These are phyloP conservation scores for Limnephilus lunatus DNA, from an alignment of 2,888 invertebrate genomes.

Conservation along the genomic window DNA sequence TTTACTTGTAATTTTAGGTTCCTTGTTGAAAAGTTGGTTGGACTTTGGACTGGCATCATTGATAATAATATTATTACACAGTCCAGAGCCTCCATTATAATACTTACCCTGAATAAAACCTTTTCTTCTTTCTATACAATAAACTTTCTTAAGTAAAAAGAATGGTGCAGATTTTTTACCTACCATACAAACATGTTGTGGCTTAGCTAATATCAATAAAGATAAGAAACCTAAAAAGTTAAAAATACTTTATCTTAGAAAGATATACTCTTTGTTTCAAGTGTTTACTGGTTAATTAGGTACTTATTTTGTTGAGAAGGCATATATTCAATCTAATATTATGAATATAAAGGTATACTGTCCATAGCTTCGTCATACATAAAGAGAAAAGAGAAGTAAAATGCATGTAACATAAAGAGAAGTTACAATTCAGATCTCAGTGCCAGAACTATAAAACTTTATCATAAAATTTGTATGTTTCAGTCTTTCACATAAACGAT, in stretches of 20 bases:
- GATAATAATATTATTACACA: background rate
- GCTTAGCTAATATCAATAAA: background rate
- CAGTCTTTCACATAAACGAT: too few species aligned
- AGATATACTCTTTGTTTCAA: background rate
- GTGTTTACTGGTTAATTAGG: background rate
- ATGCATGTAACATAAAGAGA: background rate
- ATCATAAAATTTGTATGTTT: too few species aligned
- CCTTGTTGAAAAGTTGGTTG: background rate
- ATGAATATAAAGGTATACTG: background rate
- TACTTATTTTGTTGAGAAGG: background rate
- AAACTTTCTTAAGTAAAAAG: too few species aligned
- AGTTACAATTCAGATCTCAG: too few species aligned
- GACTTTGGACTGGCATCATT: background rate
- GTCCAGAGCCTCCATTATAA: background rate
- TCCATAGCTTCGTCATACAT: background rate
- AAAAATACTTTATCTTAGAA: background rate
- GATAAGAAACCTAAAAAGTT: background rate
- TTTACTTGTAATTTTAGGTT: background rate
- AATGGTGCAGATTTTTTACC: too few species aligned
- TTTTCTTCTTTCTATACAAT: background rate
- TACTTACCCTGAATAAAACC: background rate
- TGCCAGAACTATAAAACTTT: too few species aligned
- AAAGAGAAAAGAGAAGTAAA: too few species aligned
- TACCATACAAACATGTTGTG: background rate
- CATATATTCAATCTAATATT: background rate